Conservation (phyloP, 2,888 invertebrate genomes). For the Osmoderma eremita region DNA sequence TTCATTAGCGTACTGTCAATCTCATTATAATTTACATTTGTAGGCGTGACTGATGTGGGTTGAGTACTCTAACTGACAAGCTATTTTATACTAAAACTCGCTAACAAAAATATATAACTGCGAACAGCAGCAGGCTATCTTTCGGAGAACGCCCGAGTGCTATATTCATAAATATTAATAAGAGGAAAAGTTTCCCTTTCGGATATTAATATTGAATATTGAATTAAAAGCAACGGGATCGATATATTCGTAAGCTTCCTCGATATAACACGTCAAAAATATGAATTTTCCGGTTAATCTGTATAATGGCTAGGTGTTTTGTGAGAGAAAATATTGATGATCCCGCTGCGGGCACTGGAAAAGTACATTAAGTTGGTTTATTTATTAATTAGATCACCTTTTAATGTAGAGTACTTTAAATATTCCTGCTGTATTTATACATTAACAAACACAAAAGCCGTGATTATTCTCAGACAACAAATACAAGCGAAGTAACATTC, state of each 20-base stretch:
- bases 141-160: neutral
- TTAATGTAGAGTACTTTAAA: too few relatives aligned
- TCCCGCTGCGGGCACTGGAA: too few relatives aligned
- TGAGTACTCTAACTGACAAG: constrained; percentile 1
- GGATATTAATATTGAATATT: constrained; percentile 15
- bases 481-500: too few relatives aligned
- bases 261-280: neutral
- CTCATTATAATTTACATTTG: constrained; percentile 15
- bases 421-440: too few relatives aligned
- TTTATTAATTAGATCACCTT: too few relatives aligned
- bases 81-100: constrained; percentile 5
- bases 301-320: neutral
- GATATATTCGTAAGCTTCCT: neutral
- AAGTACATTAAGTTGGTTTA: too few relatives aligned
- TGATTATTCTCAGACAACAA: too few relatives aligned
- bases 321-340: too few relatives aligned
- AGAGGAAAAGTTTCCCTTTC: constrained; percentile 13
- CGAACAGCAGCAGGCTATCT: neutral
- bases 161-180: constrained; percentile 10
- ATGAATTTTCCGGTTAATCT: neutral
- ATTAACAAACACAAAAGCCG: too few relatives aligned
- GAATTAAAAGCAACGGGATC: constrained; percentile 2
- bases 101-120: constrained; percentile 6
- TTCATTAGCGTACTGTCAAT: constrained; percentile 1
- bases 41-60: neutral